These are phyloP conservation scores for Gavialis gangeticus DNA, from an alignment of 2,113 vertebrate species.

Conservation along the genomic window DNA sequence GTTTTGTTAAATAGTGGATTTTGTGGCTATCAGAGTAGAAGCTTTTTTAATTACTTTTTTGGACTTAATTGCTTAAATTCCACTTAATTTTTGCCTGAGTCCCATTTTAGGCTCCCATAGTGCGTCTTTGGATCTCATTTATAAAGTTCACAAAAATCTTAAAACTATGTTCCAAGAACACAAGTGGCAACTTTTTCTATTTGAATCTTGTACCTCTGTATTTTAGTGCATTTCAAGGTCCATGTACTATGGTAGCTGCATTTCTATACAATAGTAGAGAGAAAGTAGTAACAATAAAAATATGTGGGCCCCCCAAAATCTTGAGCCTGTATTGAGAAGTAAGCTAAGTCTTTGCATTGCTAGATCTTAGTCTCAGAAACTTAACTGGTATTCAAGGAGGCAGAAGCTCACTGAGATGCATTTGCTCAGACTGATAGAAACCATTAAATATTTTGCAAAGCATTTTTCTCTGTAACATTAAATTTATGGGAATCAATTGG, in stretches of 20 bases:
- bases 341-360: background rate
- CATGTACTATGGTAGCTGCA: background rate
- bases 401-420: slow-evolving; percentile 11
- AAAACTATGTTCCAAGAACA: background rate
- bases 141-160: background rate
- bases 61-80: no score
- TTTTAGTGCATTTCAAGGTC: background rate
- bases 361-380: background rate
- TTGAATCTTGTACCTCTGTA: background rate
- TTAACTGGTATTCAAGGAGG: background rate
- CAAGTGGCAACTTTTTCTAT: background rate
- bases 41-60: no score
- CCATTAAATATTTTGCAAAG: slow-evolving; percentile 55
- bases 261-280: background rate
- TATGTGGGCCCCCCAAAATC: background rate
- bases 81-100: no score
- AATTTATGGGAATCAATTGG: slow-evolving; percentile 52
- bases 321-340: background rate
- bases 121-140: no score
- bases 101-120: no score
- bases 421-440: slow-evolving; percentile 40
- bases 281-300: background rate
- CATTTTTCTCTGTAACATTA: slow-evolving; percentile 48
- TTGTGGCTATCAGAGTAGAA: no score
- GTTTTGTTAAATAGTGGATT: no score